phyloP scores from a whole-genome alignment of 2,113 vertebrate species.

The Chloropsis hardwickii region DNA sequence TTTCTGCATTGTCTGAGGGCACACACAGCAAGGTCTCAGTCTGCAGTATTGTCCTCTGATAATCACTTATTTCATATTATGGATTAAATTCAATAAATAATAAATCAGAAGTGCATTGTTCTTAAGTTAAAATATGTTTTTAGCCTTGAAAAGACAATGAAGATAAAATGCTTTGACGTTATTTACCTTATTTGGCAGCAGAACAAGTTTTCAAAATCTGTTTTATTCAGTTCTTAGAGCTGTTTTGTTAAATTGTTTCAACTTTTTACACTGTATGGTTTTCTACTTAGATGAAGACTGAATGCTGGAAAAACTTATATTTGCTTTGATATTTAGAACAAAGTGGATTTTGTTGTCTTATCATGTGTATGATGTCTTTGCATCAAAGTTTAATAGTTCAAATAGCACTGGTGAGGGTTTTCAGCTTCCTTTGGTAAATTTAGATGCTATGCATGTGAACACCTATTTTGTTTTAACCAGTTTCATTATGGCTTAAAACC shows the following conservation, averaged over 20 bases:
- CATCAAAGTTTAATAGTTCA: background rate
- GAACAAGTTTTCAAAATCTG: background rate
- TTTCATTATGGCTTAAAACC: background rate
- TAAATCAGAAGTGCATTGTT: background rate
- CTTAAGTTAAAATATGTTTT: background rate
- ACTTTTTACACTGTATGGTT: background rate
- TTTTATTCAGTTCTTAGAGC: background rate
- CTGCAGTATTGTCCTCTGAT: background rate
- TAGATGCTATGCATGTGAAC: background rate
- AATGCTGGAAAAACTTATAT: background rate
- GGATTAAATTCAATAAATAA: background rate
- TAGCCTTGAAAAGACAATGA: background rate
- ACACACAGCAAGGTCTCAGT: background rate
- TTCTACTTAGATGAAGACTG: background rate
- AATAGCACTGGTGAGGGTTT: background rate
- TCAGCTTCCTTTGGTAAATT: background rate
- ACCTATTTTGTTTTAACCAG: background rate
- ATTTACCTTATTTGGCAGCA: background rate
- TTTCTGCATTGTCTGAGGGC: background rate
- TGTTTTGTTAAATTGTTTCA: background rate
- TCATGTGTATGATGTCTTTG: background rate
- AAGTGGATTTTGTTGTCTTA: background rate
- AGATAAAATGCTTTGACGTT: background rate
- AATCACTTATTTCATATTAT: background rate
- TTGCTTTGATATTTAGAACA: background rate